phyloP scores from a whole-genome alignment of 2,113 vertebrate genomes.

The Leptobrachium ailaonicum region DNA sequence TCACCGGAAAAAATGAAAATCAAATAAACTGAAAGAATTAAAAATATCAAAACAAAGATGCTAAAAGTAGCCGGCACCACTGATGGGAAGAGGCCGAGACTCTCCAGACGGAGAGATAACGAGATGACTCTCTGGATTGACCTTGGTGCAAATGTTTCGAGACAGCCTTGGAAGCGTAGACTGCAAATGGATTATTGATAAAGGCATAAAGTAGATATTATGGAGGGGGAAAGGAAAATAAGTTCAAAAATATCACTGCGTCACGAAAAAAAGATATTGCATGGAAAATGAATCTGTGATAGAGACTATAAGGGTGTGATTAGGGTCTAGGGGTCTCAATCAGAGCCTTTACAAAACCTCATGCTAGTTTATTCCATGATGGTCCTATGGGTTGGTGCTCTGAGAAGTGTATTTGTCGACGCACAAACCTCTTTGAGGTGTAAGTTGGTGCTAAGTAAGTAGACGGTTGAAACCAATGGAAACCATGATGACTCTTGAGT shows the following conservation, averaged over 20 bases:
- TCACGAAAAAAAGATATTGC: too few relatives aligned
- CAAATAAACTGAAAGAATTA: not conserved
- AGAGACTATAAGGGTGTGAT: not conserved
- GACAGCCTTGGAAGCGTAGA: constrained; percentile 35
- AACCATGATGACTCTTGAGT: too few relatives aligned
- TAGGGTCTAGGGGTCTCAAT: too few relatives aligned
- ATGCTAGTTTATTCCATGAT: too few relatives aligned
- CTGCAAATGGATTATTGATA: constrained; percentile 30
- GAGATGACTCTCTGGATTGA: not conserved
- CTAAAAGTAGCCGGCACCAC: not conserved
- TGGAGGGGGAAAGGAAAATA: not conserved
- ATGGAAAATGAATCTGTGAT: not conserved
- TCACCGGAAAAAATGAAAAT: not conserved
- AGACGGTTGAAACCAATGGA: too few relatives aligned
- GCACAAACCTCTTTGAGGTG: too few relatives aligned
- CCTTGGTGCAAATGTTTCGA: constrained; percentile 17
- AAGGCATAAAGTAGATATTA: constrained; percentile 17
- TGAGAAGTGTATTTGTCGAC: too few relatives aligned
- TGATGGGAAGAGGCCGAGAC: not conserved
- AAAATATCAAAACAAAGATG: not conserved
- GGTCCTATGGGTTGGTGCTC: too few relatives aligned
- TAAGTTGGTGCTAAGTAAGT: too few relatives aligned
- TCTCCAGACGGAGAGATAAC: constrained; percentile 10
- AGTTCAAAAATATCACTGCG: not conserved
- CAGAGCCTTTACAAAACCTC: too few relatives aligned